Percentiles rank a stretch among this genome's conserved stretches.
phyloP scores from a whole-genome alignment of 2,797 vertebrate genomes.

The Sebastes itinus region DNA sequence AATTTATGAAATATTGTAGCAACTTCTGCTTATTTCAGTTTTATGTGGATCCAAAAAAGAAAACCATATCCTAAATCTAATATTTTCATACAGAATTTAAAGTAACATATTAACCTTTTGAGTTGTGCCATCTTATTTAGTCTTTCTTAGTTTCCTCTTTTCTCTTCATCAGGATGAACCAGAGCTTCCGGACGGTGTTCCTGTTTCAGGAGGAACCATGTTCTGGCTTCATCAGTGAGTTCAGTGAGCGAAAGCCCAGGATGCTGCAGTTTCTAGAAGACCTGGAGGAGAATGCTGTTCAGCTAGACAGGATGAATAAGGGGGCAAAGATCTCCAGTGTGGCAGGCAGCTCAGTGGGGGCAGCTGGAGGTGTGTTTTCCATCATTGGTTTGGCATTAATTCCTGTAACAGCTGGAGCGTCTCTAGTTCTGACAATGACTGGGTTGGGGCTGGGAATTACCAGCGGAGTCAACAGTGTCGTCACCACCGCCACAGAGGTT shows the following conservation, averaged over 20 bases:
- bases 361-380: constrained; percentile 68
- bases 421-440: constrained; percentile 60
- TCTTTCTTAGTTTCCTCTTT: neutral
- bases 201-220: constrained; percentile 53
- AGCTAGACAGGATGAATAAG: constrained; percentile 75
- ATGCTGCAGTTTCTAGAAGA: constrained; percentile 68
- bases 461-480: constrained; percentile 59
- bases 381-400: constrained; percentile 76
- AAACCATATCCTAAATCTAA: neutral
- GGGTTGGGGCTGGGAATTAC: constrained; percentile 71
- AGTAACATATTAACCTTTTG: neutral
- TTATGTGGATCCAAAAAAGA: neutral
- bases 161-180: constrained; percentile 60
- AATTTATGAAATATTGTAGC: neutral
- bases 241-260: constrained; percentile 28
- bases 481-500: constrained; percentile 66
- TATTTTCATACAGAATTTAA: neutral
- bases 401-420: constrained; percentile 75
- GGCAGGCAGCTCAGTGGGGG: constrained; percentile 76
- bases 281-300: constrained; percentile 67
- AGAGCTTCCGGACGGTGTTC: constrained; percentile 62
- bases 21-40: neutral
- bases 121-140: too few relatives aligned
- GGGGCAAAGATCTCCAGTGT: constrained; percentile 80
- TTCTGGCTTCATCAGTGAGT: constrained; percentile 56